Base-by-base conservation (phyloP, 2,797 vertebrate genomes). In the Malurus leucopterus region DNA sequence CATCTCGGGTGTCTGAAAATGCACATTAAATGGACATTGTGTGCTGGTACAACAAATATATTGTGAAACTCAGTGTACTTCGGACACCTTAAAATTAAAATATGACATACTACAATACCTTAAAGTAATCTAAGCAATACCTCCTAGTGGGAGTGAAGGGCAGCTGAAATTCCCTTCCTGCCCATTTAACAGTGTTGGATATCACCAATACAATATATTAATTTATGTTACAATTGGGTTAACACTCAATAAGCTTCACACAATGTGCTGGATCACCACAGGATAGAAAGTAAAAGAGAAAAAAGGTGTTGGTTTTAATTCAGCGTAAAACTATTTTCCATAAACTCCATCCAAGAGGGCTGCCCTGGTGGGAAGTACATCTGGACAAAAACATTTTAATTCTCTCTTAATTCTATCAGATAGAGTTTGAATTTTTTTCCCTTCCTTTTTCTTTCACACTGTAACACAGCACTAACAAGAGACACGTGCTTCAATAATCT, bases 1-100 rank as follows among this genome's bases (percentile, higher is more conserved):
- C 67, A 97, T 93, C 95, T 99, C 99, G 0, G 98, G 97, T 10
- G 55, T 96, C 98, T 99, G 88, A 7, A 90, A 95, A 59, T 4
- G 23, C 38, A 40, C 71, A 29, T n/a, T 5, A 65, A 34, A 26
- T 34, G 13, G 79, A 30, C 26, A 15, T 4, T 8, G 8, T 18
- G 23, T 36, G 16, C 19, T 38, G 57, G 8, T 23, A 67, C 21
- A 63, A 49, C 23, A 61, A 51, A 29, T 8, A 20, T 2, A 32
- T 2, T 3, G 13, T 19, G 64, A 49, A 59, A 47, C 11, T 57
- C 41, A 11, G 27, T 29, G 44, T 46, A 27, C 47, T 41, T 16
- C 17, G 13, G 47, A 82, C 84, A 46, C 57, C 38, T 69, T 27
- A 41, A 30, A 86, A 51, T 19, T 13, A 58, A 59, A 51, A 61